Evolutionary conservation across 2,888 invertebrate species (phyloP).

Genomic region (Chloroclysta siterata): DNA sequence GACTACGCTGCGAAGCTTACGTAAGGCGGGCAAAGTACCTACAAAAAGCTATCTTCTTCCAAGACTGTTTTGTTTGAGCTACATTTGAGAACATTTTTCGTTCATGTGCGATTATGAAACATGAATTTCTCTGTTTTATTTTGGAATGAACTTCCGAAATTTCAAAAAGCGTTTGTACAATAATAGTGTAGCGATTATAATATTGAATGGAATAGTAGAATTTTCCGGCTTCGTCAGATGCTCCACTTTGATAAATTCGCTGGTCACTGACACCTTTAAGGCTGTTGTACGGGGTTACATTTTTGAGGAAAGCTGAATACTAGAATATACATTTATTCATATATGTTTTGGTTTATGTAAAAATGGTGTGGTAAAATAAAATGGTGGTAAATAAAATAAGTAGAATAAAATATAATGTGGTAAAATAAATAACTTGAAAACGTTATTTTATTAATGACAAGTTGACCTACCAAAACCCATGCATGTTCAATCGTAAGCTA

Average conservation of each 20-base stretch:
- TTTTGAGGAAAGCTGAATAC: background rate
- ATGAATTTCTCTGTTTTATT: background rate
- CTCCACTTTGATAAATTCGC: constrained; percentile 56
- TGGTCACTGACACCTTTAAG: constrained; percentile 26
- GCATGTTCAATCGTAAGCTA: background rate
- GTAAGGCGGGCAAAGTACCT: constrained; percentile 51
- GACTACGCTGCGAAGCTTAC: constrained; percentile 50
- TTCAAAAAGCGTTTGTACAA: too few species aligned
- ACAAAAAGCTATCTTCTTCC: constrained; percentile 4
- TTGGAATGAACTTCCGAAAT: background rate
- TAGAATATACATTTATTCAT: background rate
- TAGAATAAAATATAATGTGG: too few species aligned
- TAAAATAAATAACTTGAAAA: background rate
- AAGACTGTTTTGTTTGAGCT: constrained; percentile 5
- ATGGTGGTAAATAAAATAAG: too few species aligned
- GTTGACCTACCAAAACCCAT: background rate
- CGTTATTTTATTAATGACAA: background rate
- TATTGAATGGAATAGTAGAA: constrained; percentile 13
- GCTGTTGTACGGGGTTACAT: constrained; percentile 14
- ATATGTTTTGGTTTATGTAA: too few species aligned
- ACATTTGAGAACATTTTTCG: background rate
- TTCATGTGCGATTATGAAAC: too few species aligned
- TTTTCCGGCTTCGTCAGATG: constrained; percentile 45
- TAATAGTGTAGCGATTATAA: too few species aligned
- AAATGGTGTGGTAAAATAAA: too few species aligned